Evolutionary conservation across 2,797 vertebrate genomes (phyloP), one percentile per base, ranked within the genome.

Genomic region (Manis crassicaudata): DNA sequence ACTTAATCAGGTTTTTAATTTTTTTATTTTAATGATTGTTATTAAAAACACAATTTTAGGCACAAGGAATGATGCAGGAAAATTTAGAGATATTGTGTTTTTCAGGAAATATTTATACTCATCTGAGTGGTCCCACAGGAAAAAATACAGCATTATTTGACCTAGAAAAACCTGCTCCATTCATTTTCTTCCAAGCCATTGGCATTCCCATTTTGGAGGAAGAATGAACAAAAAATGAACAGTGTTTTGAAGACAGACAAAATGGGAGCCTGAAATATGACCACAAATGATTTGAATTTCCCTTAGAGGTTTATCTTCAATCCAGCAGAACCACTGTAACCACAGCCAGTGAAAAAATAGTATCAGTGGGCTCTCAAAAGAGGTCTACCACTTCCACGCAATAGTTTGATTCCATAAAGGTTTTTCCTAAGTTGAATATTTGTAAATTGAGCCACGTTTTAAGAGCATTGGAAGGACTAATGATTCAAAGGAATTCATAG

Each of bases 391-490:
- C 5, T 79, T 70, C 27, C 67, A 35, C 32, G 50, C 14, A 70
- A 3, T 9, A 73, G 46, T 40, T 90, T 6, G 25, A 43, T 32
- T 58, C 17, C 29, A 37, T 13, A 67, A 85, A 56, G 5, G 0
- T 54, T 88, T 93, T 79, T 25, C 27, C 32, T 63, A 73, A 32
- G 5, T 52, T 93, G 29, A 14, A 4, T 9, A 56, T 94, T n/a
- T 84, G 17, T n/a, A 90, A 94, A 65, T 70, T 92, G 50, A 67
- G 5, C 87, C 52, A 32, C 65, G 76, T 79, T 88, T 94, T 62
- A 54, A 83, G 94, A 72, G 7, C 0, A n/a, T 2, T 75, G 2
- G 23, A 50, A 82, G 14, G 25, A 86, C n/a, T 68, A 82, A 79
- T 27, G 8, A 88, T 14, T 92, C 54, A 80, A 92, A 70, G 16